Conservation (phyloP, 2,797 vertebrate genomes). For the Chloroceryle amazona region DNA sequence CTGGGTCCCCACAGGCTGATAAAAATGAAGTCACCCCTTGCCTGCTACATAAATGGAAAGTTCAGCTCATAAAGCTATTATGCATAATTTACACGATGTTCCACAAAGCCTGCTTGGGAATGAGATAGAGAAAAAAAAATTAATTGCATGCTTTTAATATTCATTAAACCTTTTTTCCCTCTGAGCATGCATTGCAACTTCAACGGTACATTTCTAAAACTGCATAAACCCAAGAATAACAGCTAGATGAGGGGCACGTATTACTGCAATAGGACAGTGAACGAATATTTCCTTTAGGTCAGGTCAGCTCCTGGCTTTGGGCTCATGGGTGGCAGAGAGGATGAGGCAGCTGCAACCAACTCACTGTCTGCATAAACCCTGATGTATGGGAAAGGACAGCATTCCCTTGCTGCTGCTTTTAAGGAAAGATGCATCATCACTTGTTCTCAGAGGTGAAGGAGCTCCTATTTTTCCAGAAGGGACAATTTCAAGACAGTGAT, state of each 20-base stretch:
- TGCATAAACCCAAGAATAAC: neutral
- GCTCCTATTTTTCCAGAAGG: neutral
- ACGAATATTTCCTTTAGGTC: neutral
- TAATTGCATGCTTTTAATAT: constrained; percentile 24
- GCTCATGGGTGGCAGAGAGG: fast-evolving
- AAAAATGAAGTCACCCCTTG: neutral
- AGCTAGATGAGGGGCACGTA: neutral
- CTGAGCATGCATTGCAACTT: neutral
- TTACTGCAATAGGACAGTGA: neutral
- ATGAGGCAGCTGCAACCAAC: neutral
- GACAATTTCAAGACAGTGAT: neutral
- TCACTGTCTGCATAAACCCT: neutral
- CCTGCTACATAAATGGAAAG: neutral
- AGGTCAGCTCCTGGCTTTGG: neutral
- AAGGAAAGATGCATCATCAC: neutral
- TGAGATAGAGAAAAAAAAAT: constrained; percentile 13
- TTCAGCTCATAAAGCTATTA: constrained; percentile 2
- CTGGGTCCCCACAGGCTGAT: neutral
- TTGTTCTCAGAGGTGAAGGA: neutral
- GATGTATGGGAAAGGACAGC: neutral
- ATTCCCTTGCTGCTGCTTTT: neutral
- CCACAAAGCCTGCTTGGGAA: neutral
- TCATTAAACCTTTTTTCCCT: neutral
- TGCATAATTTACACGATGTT: constrained; percentile 35
- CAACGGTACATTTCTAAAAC: neutral